Base-by-base conservation (phyloP, 2,113 vertebrate species). In the Lanius collurio region DNA sequence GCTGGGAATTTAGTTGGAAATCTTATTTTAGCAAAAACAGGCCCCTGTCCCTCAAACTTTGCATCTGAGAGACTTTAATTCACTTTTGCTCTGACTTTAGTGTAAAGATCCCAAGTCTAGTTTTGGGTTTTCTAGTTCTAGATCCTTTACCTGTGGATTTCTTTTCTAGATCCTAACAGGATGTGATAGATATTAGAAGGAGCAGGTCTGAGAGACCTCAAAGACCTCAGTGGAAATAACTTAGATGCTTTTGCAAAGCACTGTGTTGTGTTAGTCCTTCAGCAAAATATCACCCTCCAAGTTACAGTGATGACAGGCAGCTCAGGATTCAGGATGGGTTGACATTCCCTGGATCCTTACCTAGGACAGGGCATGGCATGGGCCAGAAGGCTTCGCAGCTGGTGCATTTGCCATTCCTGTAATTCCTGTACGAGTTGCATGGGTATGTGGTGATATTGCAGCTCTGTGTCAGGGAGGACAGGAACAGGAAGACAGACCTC, bases 401-500 rank as follows among this genome's bases (percentile, higher is more conserved):
- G 90, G 98, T 94, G 57, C 99, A 99, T 70, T 97, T 98, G 30
- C 97, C 99, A 0, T 98, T 97, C 90, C 98, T 98, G 95, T 99
- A 99, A 89, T 98, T 98, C 20, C 86, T 78, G 97, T 99, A 99
- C 4, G 98, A 99, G 15, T 98, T 93, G 49, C 99, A 99, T 0
- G 99, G 99, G 90, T 99, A 99, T 0, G 98, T 98, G 0, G 97
- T 98, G 63, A 99, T 96, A 11, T 95, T 92, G 87, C 99, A 99
- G 93, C 98, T 98, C 41, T 93, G 95, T 86, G 95, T 98, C 95
- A 99, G 97, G 57, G 99, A 98, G 31, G 98, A 98, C 71, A 99
- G 91, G 97, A 97, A 99, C 68, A 99, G 98, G 56, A 98, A 98
- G 76, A 99, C 98, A 0, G 99, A 99, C 87, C 99, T 98, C 98